Evolutionary conservation across 1,140 invertebrate genomes (phyloP).

Genomic region (Atopsyche davidsoni): DNA sequence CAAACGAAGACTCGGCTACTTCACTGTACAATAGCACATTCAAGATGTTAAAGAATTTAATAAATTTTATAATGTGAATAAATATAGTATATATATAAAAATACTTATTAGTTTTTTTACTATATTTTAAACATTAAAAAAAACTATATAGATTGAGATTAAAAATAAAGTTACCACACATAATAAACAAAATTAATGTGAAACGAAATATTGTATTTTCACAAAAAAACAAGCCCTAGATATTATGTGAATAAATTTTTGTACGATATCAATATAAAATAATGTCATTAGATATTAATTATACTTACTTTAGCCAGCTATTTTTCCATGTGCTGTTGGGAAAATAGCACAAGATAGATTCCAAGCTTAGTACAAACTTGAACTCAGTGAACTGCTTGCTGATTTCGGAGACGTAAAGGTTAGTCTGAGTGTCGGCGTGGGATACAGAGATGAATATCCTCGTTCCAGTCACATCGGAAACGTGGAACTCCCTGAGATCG

Average conservation of each 20-base stretch:
- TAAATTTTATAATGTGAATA: neutral
- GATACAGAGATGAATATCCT: slow-evolving; percentile 79
- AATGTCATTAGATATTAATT: slow-evolving; percentile 2
- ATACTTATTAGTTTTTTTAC: neutral
- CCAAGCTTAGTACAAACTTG: slow-evolving; percentile 72
- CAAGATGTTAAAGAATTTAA: neutral
- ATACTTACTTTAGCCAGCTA: slow-evolving; percentile 75
- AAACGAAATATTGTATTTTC: no score
- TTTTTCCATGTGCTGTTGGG: slow-evolving; percentile 72
- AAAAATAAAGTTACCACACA: no score
- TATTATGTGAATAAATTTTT: no score
- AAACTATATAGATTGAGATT: no score
- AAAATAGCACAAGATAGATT: slow-evolving; percentile 78
- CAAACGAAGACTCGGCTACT: slow-evolving; percentile 73
- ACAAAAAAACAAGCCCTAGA: no score
- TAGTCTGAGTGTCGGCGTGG: slow-evolving; percentile 64
- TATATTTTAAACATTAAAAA: no score
- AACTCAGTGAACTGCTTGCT: slow-evolving; percentile 49
- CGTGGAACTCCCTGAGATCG: slow-evolving; percentile 64
- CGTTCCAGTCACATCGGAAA: slow-evolving; percentile 75
- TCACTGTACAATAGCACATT: slow-evolving; percentile 50
- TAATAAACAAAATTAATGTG: no score
- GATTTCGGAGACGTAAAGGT: slow-evolving; percentile 74
- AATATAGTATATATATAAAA: slow-evolving; percentile 1
- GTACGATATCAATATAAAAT: slow-evolving; percentile 13